These are phyloP conservation scores for Manis crassicaudata DNA, from an alignment of 2,797 vertebrate genomes.

Conservation along the genomic window DNA sequence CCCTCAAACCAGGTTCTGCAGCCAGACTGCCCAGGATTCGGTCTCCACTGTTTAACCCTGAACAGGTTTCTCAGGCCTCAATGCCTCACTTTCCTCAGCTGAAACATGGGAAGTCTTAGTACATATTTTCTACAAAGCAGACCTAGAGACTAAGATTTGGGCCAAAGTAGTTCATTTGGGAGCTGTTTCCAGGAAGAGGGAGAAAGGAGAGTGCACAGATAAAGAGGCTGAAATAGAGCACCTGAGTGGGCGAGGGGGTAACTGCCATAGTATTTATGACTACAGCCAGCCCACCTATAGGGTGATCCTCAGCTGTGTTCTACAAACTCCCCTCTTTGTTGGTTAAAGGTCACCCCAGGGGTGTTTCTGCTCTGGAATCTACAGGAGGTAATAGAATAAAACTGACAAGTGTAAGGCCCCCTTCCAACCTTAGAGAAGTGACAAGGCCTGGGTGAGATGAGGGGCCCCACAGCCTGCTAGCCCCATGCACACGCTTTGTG, in stretches of 20 bases:
- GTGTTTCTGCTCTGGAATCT: neutral
- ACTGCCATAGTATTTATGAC: neutral
- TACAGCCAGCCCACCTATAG: neutral
- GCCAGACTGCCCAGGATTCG: neutral
- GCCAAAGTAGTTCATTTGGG: neutral
- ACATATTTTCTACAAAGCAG: neutral
- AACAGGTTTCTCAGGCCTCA: neutral
- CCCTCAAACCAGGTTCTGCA: neutral
- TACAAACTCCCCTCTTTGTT: neutral
- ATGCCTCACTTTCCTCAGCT: neutral
- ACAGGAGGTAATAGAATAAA: neutral
- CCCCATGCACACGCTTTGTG: fast-evolving
- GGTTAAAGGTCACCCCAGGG: neutral
- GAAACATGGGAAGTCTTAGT: neutral
- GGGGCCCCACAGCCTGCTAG: neutral
- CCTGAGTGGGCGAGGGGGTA: no score
- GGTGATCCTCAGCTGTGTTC: neutral
- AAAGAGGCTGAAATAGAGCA: neutral
- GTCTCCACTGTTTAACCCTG: neutral
- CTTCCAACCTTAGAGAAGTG: neutral
- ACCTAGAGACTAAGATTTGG: neutral
- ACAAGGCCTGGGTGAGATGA: neutral
- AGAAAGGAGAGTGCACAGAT: neutral
- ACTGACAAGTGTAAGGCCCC: neutral
- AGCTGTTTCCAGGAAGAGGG: neutral